phyloP scores from a whole-genome alignment of 35 echinoderm and acorn worm genomes.

The Ophioderma brevispina region DNA sequence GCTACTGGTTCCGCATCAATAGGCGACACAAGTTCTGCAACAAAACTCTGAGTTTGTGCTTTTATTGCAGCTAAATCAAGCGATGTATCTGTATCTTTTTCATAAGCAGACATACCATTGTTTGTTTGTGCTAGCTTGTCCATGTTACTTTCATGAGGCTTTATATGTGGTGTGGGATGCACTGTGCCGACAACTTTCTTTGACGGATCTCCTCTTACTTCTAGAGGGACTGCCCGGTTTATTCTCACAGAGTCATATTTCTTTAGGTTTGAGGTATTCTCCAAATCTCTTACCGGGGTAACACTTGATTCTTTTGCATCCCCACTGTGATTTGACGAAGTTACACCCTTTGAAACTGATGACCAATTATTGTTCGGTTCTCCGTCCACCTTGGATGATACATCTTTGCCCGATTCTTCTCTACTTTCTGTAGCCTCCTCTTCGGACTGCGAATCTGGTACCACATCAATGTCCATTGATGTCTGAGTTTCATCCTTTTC shows the following conservation, averaged over 20 bases:
- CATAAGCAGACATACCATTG: background rate
- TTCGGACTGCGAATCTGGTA: background rate
- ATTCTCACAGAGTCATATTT: background rate
- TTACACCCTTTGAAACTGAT: background rate
- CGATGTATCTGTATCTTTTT: background rate
- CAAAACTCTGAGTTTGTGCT: background rate
- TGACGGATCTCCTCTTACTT: background rate
- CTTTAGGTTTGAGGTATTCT: background rate
- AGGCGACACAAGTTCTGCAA: background rate
- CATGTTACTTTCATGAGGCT: background rate
- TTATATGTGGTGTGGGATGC: background rate
- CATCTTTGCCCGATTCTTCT: background rate
- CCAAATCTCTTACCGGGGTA: no score
- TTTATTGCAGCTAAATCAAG: background rate
- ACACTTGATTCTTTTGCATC: no score
- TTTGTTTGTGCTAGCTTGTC: no score
- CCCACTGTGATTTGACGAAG: no score
- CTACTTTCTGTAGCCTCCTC: background rate
- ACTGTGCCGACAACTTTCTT: background rate
- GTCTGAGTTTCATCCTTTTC: background rate
- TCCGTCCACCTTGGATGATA: no score
- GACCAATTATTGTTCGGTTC: background rate
- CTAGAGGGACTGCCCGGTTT: background rate
- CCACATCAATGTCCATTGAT: background rate
- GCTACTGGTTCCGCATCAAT: background rate